Percentiles rank a stretch among this genome's conserved stretches.
These are phyloP conservation scores for Choristoneura rosaceana DNA, from an alignment of 2,888 invertebrate species.

Conservation along the genomic window DNA sequence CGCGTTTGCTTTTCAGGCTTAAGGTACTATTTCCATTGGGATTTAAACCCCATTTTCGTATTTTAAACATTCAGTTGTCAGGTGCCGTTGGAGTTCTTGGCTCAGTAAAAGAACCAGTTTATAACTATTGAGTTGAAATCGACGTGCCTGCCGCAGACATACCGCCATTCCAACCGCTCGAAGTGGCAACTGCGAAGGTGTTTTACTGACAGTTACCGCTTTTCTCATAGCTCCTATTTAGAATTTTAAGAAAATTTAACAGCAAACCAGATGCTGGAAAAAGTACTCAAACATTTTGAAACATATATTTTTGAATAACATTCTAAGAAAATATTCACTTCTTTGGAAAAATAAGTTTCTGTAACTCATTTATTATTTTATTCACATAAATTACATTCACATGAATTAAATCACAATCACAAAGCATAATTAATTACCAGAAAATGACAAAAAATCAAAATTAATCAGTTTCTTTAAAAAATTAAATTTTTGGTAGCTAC, in stretches of 20 bases:
- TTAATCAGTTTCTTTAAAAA: too few relatives aligned
- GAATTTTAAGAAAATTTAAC: conserved; percentile 5
- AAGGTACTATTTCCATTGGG: conserved; percentile 3
- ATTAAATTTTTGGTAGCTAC: too few relatives aligned
- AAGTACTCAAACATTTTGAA: not conserved
- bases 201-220: conserved; percentile 23
- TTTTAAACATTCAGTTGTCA: conserved; percentile 43
- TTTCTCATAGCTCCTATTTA: not conserved
- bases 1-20: not conserved
- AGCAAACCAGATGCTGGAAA: not conserved
- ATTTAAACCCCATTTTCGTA: conserved; percentile 19
- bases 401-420: too few relatives aligned
- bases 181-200: conserved; percentile 26
- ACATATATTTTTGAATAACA: not conserved
- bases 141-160: conserved; percentile 56
- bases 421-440: too few relatives aligned
- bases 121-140: conserved; percentile 57
- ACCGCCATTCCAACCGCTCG: conserved; percentile 43
- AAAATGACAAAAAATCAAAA: too few relatives aligned
- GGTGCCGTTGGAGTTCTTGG: conserved; percentile 50
- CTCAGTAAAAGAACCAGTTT: conserved; percentile 59
- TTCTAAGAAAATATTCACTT: not conserved
- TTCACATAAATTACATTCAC: too few relatives aligned
- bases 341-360: too few relatives aligned
- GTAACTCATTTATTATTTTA: too few relatives aligned